phyloP scores from a whole-genome alignment of 2,888 invertebrate genomes.

The Mantis religiosa region DNA sequence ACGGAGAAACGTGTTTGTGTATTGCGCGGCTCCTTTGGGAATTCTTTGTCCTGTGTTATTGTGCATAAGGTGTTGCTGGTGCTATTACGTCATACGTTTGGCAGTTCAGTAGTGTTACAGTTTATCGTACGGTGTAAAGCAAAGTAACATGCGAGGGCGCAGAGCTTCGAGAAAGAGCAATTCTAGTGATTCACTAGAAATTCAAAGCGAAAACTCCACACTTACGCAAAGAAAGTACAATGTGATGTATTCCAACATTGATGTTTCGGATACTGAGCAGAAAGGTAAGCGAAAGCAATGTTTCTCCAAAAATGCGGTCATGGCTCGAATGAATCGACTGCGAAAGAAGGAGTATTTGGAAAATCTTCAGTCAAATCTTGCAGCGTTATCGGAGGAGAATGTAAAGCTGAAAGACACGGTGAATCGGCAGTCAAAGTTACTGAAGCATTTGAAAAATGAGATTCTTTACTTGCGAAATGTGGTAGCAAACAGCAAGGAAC shows the following conservation, averaged over 20 bases:
- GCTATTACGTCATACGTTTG: not conserved
- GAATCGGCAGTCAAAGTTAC: conserved; percentile 47
- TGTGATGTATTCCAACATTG: not conserved
- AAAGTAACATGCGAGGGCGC: not conserved
- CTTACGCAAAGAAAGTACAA: not conserved
- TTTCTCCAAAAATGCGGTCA: conserved; percentile 54
- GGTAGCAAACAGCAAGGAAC: conserved; percentile 52
- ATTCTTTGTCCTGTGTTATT: not conserved
- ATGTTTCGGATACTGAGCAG: not conserved
- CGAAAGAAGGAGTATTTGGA: conserved; percentile 58
- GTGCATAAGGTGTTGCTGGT: not conserved
- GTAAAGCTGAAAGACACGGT: conserved; percentile 47
- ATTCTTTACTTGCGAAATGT: conserved; percentile 53
- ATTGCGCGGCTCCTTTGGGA: no score
- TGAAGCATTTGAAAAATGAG: conserved; percentile 50
- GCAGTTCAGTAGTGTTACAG: not conserved
- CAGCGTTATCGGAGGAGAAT: conserved; percentile 46
- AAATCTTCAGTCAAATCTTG: conserved; percentile 51
- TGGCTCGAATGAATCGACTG: conserved; percentile 59
- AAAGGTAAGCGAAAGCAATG: conserved; percentile 37
- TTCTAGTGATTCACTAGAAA: not conserved
- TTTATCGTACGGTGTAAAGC: not conserved
- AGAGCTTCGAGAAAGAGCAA: not conserved
- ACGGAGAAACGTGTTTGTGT: not conserved
- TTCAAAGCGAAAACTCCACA: not conserved